Evolutionary conservation across 2,888 invertebrate genomes (phyloP), one percentile per base, ranked within the genome.

Genomic region (Drepanosiphum platanoidis): DNA sequence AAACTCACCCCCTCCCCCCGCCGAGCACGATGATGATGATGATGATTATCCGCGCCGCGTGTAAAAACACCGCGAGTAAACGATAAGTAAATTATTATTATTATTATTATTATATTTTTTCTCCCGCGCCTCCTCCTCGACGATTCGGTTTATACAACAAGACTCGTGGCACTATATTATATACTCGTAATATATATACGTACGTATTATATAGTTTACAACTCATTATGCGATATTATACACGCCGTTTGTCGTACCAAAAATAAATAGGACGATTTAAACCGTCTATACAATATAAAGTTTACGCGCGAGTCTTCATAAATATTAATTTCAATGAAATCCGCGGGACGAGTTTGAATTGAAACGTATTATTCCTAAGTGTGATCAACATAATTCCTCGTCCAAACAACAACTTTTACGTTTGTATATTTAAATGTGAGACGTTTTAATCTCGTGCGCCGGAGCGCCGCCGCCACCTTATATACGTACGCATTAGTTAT

Each of bases 311-410:
- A 64, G 77, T 64, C 61, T 77, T 77, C 77, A 77, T 77, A 77
- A 77, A 77, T 77, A 77, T 77, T 77, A 77, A 77, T 64, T 77
- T 30, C 36, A 77, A 36, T 58, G n/a, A 52, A 34, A 75, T 58
- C 75, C 58, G n/a, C 18, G 27, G 34, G 36, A 77, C 77, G 27
- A 77, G 77, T 77, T 77, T 32, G 27, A 77, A 77, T 77, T 61
- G 77, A 77, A 77, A 61, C 36, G 77, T 61, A 77, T n/a, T n/a
- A n/a, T 61, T 61, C 61, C 36, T 27, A 30, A 39, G 61, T 39
- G 39, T 18, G 61, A 77, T 77, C 61, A 64, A 77, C 61, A 77
- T 77, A 77, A 39, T 77, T 64, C 64, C 61, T 77, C 27, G 30
- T 39, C 30, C 61, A 39, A 77, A 77, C 77, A 77, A 77, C 27